Base-by-base conservation (phyloP, 2,888 invertebrate genomes). In the Philonicus albiceps region DNA sequence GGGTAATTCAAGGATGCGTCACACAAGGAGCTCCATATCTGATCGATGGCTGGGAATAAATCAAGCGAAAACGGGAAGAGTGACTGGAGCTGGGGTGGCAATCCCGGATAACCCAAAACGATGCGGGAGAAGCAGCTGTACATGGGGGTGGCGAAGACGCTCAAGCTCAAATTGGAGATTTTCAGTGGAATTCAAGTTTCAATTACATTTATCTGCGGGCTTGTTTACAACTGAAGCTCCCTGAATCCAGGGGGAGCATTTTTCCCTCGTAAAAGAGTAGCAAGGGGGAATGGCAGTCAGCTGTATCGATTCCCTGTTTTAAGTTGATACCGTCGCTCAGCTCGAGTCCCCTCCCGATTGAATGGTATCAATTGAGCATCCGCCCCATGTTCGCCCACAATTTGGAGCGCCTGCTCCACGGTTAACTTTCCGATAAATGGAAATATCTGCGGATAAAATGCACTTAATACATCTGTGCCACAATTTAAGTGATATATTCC, bases 141-240 rank as follows among this genome's bases (percentile, higher is more conserved):
- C 5, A 76, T 19, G 43, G 34, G 34, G 76, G 37, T 40, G 76
- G 40, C 27, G 27, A 76, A 22, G 37, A 76, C 2, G 34, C 43
- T 76, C 22, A 40, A 11, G 37, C 27, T 34, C 6, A 76, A 76
- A 43, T 76, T 37, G 76, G 19, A 76, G 74, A 74, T 34, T 34
- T 74, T 74, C 31, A 37, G n/a, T 74, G 19, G 74, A 74, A 37
- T 80, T 53, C 49, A 53, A 80, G 49, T 53, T 80, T 53, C 80
- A 80, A 80, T 80, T 80, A 80, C 80, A 80, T 80, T 80, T 80
- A 80, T 30, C 80, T 80, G 30, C 27, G 31, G 80, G 80, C 49
- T 80, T 80, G 80, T 80, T 80, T 80, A 49, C 80, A 80, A 30
- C 30, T 30, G 8, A 19, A 53, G 13, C 30, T 30, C 31, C 30